Conservation (phyloP, 2,113 vertebrate species). For the Carettochelys insculpta region DNA sequence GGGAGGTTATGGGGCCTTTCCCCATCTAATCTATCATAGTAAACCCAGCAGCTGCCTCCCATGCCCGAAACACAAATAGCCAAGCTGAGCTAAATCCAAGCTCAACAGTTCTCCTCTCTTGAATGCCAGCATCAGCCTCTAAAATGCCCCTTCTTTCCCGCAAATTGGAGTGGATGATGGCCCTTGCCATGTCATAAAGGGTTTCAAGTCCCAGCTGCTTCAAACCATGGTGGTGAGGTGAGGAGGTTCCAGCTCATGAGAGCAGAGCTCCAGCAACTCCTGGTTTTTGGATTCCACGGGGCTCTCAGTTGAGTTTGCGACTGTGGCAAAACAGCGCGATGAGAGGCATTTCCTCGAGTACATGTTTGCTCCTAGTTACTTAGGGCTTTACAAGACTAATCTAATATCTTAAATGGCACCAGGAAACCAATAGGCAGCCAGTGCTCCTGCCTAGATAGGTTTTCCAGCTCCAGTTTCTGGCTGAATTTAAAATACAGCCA, state of each 20-base stretch:
- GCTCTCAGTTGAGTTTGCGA: not conserved
- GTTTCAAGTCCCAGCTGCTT: not conserved
- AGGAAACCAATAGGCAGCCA: constrained; percentile 11
- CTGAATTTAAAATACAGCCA: not conserved
- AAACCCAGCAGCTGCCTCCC: not conserved
- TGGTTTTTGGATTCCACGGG: not conserved
- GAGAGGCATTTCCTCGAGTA: not conserved
- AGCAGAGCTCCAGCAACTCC: not conserved
- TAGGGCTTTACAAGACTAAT: constrained; percentile 8
- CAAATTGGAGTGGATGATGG: accelerated
- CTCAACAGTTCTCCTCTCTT: not conserved
- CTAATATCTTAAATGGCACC: not conserved
- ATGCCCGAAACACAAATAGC: not conserved
- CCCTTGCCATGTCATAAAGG: not conserved
- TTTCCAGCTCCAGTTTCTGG: constrained; percentile 24
- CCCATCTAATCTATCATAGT: constrained; percentile 27
- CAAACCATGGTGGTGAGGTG: not conserved
- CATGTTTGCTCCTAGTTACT: not conserved
- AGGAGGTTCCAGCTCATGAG: not conserved
- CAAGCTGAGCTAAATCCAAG: not conserved
- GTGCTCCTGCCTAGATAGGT: not conserved
- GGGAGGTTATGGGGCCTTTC: not conserved
- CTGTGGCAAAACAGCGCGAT: not conserved
- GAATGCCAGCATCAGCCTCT: not conserved
- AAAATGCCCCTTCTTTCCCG: not conserved